A percentile compares a stretch with the other conserved stretches of the same genome.
Conservation (phyloP, 2,888 invertebrate species). For the Liodrosophila aerea region DNA sequence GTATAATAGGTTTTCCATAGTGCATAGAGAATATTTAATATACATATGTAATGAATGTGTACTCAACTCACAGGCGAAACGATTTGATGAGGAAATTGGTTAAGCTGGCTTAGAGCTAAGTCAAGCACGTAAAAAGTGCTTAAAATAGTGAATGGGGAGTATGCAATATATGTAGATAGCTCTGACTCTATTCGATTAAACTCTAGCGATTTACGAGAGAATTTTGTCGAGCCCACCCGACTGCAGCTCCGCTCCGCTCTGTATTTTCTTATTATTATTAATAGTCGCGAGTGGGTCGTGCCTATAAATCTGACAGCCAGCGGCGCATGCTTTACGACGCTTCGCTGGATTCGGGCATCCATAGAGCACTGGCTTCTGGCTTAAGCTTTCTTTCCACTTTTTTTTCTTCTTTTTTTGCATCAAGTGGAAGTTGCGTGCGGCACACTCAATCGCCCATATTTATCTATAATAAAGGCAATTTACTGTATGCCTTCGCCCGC, state of each 20-base stretch:
- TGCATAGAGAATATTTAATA: too few species aligned
- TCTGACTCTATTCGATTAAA: too few species aligned
- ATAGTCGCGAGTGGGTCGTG: conserved; percentile 37
- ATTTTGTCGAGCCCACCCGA: too few species aligned
- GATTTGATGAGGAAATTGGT: too few species aligned
- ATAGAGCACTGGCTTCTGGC: background rate
- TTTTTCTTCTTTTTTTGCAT: conserved; percentile 12
- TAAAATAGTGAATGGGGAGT: too few species aligned
- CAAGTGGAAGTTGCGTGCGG: conserved; percentile 62
- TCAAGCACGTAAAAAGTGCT: too few species aligned
- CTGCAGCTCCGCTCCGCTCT: background rate
- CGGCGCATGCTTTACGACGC: conserved; percentile 69
- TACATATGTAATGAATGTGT: too few species aligned
- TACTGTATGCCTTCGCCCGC: conserved; percentile 11
- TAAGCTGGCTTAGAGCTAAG: too few species aligned
- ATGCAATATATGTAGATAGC: too few species aligned
- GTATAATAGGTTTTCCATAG: conserved; percentile 15
- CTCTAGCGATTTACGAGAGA: too few species aligned
- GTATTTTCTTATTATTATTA: conserved; percentile 51
- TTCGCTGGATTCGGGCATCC: conserved; percentile 38
- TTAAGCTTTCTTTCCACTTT: background rate
- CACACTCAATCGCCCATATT: conserved; percentile 69
- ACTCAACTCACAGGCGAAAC: too few species aligned
- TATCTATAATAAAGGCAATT: conserved; percentile 75
- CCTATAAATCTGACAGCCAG: conserved; percentile 66